phyloP scores from a whole-genome alignment of 2,113 vertebrate species.

The Athene cunicularia region DNA sequence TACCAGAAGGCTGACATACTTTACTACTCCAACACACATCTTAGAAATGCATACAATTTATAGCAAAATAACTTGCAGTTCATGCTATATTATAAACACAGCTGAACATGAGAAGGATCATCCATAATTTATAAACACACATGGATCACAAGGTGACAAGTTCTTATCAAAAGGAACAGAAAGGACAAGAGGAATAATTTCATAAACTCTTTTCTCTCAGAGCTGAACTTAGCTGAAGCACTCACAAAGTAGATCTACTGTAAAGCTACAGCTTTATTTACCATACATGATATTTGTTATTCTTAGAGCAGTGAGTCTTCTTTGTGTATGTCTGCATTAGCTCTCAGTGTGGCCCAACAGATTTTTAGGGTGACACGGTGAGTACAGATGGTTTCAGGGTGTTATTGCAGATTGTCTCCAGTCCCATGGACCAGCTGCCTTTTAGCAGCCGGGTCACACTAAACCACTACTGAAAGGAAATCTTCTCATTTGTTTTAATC shows the following conservation, averaged over 20 bases:
- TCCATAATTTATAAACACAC: neutral
- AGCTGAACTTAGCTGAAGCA: neutral
- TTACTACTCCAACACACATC: neutral
- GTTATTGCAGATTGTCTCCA: neutral
- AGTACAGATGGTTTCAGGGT: neutral
- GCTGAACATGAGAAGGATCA: neutral
- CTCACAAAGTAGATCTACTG: neutral
- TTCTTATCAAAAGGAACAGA: neutral
- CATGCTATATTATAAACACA: neutral
- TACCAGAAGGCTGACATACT: neutral
- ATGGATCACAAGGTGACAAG: neutral
- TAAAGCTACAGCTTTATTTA: neutral
- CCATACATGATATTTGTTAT: neutral
- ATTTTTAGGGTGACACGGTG: neutral
- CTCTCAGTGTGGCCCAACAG: neutral
- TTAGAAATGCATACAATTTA: neutral
- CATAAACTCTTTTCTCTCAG: neutral
- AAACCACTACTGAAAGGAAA: neutral
- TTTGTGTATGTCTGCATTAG: neutral
- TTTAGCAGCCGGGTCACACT: neutral
- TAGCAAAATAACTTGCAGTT: neutral
- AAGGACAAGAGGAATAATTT: neutral
- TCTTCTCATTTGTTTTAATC: neutral
- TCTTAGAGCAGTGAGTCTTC: neutral
- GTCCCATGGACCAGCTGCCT: neutral